Percentiles rank a stretch among this genome's conserved stretches.
phyloP scores from a whole-genome alignment of 1,140 invertebrate genomes.

The Microplitis mediator region DNA sequence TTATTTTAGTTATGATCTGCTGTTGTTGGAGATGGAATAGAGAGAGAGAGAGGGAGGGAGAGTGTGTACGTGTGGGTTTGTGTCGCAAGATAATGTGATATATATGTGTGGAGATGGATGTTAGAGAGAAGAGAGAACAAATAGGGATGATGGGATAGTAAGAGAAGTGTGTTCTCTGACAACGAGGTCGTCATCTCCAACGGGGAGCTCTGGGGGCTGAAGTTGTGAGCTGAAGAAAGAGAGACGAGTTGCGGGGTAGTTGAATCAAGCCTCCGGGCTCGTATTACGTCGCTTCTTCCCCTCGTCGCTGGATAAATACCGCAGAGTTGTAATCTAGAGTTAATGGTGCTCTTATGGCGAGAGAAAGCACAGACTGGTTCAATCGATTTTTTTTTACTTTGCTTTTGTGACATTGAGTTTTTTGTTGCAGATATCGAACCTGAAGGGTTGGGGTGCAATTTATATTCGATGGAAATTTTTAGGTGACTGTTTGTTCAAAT shows the following conservation, averaged over 20 bases:
- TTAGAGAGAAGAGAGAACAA: slow-evolving; percentile 32
- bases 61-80: no score
- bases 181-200: neutral
- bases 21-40: slow-evolving; percentile 43
- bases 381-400: no score
- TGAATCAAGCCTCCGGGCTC: slow-evolving; percentile 7
- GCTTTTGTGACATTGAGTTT: no score
- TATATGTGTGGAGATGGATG: neutral
- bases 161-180: neutral
- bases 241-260: no score
- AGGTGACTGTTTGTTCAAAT: no score
- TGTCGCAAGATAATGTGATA: neutral
- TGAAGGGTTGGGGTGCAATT: no score
- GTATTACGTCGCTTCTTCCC: slow-evolving; percentile 47
- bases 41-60: neutral
- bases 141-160: slow-evolving; percentile 43
- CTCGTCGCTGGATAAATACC: slow-evolving; percentile 48
- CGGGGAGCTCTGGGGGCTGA: neutral
- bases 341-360: slow-evolving; percentile 44
- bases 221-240: slow-evolving; percentile 7
- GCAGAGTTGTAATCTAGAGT: slow-evolving; percentile 52
- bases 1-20: slow-evolving; percentile 51
- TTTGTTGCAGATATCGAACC: no score
- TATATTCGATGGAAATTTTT: no score
- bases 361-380: neutral